phyloP scores from a whole-genome alignment of 2,113 vertebrate species.

The Xenopus laevis region DNA sequence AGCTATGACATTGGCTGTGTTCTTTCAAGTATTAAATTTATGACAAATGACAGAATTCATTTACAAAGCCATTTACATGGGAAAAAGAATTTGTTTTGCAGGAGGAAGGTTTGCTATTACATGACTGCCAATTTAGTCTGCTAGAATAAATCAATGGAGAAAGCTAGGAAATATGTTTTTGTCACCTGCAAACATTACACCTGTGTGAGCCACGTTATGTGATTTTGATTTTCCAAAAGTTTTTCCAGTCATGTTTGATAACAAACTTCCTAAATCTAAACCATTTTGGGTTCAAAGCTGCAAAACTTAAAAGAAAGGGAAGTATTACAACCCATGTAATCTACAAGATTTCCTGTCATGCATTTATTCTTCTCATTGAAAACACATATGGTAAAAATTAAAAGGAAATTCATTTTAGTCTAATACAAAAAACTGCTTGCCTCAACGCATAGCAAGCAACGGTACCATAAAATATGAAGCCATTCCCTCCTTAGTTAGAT shows the following conservation, averaged over 20 bases:
- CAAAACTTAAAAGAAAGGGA: constrained; percentile 45
- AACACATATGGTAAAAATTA: constrained; percentile 43
- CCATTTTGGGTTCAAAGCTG: constrained; percentile 44
- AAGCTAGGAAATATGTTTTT: constrained; percentile 46
- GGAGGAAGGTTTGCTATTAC: constrained; percentile 6
- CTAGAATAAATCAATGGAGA: constrained; percentile 23
- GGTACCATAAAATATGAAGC: constrained; percentile 27
- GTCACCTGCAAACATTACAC: constrained; percentile 58
- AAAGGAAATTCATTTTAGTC: constrained; percentile 23
- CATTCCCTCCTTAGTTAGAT: background rate
- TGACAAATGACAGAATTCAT: background rate
- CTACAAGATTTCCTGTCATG: constrained; percentile 45
- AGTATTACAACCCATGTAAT: constrained; percentile 45
- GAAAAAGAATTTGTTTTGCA: background rate
- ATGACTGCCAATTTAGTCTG: constrained; percentile 21
- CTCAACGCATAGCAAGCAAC: constrained; percentile 16
- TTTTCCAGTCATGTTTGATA: constrained; percentile 46
- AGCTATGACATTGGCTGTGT: background rate
- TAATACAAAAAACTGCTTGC: constrained; percentile 24
- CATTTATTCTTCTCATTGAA: constrained; percentile 41
- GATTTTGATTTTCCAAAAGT: constrained; percentile 45
- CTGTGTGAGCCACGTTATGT: constrained; percentile 40
- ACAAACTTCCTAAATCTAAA: constrained; percentile 45
- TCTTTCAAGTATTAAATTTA: background rate
- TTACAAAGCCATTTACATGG: constrained; percentile 1